phyloP scores from a whole-genome alignment of 1,140 invertebrate genomes.

The Gryllus bimaculatus region DNA sequence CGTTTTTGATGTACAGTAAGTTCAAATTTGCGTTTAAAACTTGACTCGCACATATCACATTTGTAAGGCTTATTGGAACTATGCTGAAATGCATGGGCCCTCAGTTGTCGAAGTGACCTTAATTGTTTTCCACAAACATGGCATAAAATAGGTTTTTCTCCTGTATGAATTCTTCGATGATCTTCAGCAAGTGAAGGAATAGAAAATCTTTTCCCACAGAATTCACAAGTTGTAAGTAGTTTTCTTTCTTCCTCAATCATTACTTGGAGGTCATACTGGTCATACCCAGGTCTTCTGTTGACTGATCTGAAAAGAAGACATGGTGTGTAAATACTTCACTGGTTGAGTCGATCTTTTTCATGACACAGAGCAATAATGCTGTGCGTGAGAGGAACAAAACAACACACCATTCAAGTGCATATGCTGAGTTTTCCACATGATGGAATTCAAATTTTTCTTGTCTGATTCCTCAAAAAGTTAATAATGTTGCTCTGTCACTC shows the following conservation, averaged over 20 bases:
- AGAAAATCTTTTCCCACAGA: conserved; percentile 55
- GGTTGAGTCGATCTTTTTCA: too few relatives aligned
- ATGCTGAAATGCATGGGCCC: conserved; percentile 44
- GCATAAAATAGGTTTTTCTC: conserved; percentile 49
- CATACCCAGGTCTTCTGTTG: too few relatives aligned
- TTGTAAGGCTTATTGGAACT: background rate
- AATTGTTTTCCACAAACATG: conserved; percentile 56
- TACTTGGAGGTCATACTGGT: too few relatives aligned
- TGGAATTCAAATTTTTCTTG: too few relatives aligned
- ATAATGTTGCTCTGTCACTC: too few relatives aligned
- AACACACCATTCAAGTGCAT: too few relatives aligned
- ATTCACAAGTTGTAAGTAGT: conserved; percentile 21
- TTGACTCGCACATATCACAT: conserved; percentile 38
- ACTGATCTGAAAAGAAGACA: conserved; percentile 15
- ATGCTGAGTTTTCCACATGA: too few relatives aligned
- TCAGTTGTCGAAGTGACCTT: conserved; percentile 47
- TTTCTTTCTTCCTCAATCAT: background rate
- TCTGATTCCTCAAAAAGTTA: too few relatives aligned
- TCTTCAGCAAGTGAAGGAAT: conserved; percentile 24
- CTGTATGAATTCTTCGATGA: conserved; percentile 33
- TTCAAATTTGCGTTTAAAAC: conserved; percentile 38
- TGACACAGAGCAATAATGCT: too few relatives aligned
- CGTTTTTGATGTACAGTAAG: conserved; percentile 34
- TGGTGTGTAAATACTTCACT: too few relatives aligned
- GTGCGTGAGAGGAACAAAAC: too few relatives aligned